Percentiles rank a stretch among this genome's conserved stretches.
Conservation (phyloP, 2,113 vertebrate genomes). For the Columbina picui region DNA sequence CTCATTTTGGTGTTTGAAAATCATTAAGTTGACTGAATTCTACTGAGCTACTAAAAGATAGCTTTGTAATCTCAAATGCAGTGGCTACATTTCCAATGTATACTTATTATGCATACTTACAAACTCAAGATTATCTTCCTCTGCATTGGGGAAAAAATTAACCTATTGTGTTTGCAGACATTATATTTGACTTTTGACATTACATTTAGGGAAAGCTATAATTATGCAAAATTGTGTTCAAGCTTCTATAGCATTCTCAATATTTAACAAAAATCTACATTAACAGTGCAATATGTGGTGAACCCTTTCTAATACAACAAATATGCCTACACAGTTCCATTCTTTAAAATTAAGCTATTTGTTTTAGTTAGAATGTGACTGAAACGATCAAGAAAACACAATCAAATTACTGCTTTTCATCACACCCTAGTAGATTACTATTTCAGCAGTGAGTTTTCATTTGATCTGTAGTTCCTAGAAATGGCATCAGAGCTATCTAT, state of each 20-base stretch:
- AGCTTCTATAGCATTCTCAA: neutral
- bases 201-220: neutral
- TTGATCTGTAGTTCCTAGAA: neutral
- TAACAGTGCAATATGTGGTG: neutral
- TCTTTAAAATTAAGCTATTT: constrained; percentile 24
- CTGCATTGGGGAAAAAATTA: neutral
- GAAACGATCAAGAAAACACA: neutral
- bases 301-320: neutral
- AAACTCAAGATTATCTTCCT: neutral
- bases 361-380: constrained; percentile 16
- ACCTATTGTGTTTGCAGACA: neutral
- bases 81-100: neutral
- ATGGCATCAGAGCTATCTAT: neutral
- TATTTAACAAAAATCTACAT: neutral
- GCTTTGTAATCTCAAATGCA: neutral
- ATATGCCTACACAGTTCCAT: neutral
- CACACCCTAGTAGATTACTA: neutral
- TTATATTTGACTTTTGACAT: constrained; percentile 13
- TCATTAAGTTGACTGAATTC: neutral
- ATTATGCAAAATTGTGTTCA: neutral
- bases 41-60: neutral
- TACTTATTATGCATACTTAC: neutral
- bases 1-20: neutral
- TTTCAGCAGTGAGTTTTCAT: neutral
- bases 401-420: neutral